Evolutionary conservation across 2,113 vertebrate genomes (phyloP), one percentile per base, ranked within the genome.

Genomic region (Rhombomys opimus): DNA sequence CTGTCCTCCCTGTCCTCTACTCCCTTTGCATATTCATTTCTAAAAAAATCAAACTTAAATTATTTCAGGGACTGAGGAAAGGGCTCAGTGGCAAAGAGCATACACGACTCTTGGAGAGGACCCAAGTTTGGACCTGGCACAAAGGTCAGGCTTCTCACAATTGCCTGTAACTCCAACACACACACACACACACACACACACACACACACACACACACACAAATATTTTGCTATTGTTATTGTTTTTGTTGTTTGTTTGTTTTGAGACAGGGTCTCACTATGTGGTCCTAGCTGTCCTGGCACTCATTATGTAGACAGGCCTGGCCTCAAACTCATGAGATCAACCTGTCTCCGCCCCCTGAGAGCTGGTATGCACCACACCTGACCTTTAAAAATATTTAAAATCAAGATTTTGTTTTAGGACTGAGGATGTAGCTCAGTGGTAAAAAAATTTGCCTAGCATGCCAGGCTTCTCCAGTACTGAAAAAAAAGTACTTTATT

Each of bases 31-130:
- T 73, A 9, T 73, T 80, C 84, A 81, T 80, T 82, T 87, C 68
- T 80, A 32, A 67, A 84, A 90, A 86, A 63, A 94, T 80, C 41
- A 75, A 84, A 93, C 22, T 87, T 92, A 57, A 86, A 96, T 50
- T n/a, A 38, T 30, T 57, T n/a, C 18, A n/a, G 52, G 32, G 57
- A 11, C 32, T 59, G 78, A 54, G 2, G 38, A 85, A 30, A 85
- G 25, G 18, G 9, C 27, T 35, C 59, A 11, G 27, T 67, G 63
- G 25, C 20, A 30, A 41, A 46, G 17, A 85, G 59, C 7, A 14
- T 38, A 61, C 8, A 5, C 59, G 46, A 14, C 27, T 50, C 38
- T 50, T 67, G 25, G 41, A 68, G 84, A 86, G 38, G 27, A 86
- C 63, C 15, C 8, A 13, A 23, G 11, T 52, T 52, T n/a, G 20